These are phyloP conservation scores for Rana temporaria DNA, from an alignment of 2,113 vertebrate genomes.

Conservation along the genomic window DNA sequence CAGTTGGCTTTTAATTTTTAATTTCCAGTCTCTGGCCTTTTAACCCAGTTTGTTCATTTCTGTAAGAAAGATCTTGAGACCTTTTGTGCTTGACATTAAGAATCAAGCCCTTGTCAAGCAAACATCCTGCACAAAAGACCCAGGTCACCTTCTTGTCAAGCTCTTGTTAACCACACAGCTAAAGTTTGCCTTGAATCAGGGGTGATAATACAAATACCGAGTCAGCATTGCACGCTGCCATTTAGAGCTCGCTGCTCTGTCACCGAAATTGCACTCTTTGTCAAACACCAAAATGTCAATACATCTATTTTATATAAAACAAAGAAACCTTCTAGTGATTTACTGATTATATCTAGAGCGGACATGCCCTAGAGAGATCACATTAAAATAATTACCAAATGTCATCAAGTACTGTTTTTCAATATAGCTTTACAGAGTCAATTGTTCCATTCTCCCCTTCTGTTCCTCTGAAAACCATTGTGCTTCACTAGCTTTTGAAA, in stretches of 20 bases:
- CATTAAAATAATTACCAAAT: slow-evolving; percentile 36
- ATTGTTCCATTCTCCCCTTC: slow-evolving; percentile 8
- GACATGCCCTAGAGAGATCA: background rate
- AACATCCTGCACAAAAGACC: slow-evolving; percentile 3
- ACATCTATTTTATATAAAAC: slow-evolving; percentile 46
- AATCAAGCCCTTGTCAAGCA: slow-evolving; percentile 42
- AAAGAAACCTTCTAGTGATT: slow-evolving; percentile 19
- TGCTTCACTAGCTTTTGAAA: background rate
- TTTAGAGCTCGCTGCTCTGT: background rate
- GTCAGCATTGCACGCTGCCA: slow-evolving; percentile 32
- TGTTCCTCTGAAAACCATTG: background rate
- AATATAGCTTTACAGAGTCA: background rate
- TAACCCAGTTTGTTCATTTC: background rate
- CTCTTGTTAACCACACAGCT: slow-evolving; percentile 33
- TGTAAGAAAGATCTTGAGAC: background rate
- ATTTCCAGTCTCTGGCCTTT: background rate
- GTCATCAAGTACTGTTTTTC: background rate
- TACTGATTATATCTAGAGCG: slow-evolving; percentile 15
- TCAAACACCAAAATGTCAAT: slow-evolving; percentile 48
- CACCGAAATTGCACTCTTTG: slow-evolving; percentile 34
- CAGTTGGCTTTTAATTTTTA: background rate
- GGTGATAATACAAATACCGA: slow-evolving; percentile 43
- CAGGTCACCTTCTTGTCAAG: slow-evolving; percentile 52
- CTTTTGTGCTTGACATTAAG: background rate
- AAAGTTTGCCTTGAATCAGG: slow-evolving; percentile 32